These are phyloP conservation scores for Corythoichthys haematopterus DNA, from an alignment of 2,113 vertebrate species.

Conservation along the genomic window DNA sequence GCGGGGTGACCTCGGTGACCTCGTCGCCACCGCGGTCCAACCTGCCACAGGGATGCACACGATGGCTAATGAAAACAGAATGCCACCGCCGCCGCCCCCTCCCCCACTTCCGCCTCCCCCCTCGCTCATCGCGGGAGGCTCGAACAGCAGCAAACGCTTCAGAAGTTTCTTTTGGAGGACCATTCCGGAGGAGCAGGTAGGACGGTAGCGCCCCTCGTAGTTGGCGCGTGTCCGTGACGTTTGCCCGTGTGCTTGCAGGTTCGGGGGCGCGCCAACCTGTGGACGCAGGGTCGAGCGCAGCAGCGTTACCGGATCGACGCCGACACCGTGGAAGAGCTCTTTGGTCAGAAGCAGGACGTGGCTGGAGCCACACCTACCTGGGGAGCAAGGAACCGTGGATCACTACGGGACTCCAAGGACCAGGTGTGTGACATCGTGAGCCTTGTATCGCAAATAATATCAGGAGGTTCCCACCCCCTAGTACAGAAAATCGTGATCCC, in stretches of 20 bases:
- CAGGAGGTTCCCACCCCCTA: too few relatives aligned
- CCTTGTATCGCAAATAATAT: too few relatives aligned
- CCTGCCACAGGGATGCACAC: slow-evolving; percentile 78
- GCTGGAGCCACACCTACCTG: slow-evolving; percentile 7
- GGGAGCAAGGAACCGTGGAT: slow-evolving; percentile 55
- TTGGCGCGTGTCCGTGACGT: background rate
- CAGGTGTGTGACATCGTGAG: slow-evolving; percentile 58
- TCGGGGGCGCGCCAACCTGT: slow-evolving; percentile 84
- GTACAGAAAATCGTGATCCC: background rate
- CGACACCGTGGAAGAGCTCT: slow-evolving; percentile 86
- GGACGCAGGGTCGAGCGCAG: slow-evolving; percentile 77
- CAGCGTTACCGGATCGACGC: slow-evolving; percentile 81
- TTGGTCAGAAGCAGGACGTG: slow-evolving; percentile 76
- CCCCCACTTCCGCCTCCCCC: slow-evolving; percentile 58
- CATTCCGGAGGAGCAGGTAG: slow-evolving; percentile 84
- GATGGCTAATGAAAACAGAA: slow-evolving; percentile 75
- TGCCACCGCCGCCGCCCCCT: slow-evolving; percentile 15
- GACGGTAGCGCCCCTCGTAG: background rate
- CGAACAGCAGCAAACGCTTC: slow-evolving; percentile 77
- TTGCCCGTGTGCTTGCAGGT: slow-evolving; percentile 51
- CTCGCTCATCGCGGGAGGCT: slow-evolving; percentile 51
- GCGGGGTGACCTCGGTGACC: background rate
- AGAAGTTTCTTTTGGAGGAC: slow-evolving; percentile 94
- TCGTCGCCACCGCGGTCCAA: slow-evolving; percentile 1
- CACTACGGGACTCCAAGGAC: slow-evolving; percentile 75